Conservation (phyloP, 1,140 invertebrate genomes). For the Aphelenchoides besseyi region DNA sequence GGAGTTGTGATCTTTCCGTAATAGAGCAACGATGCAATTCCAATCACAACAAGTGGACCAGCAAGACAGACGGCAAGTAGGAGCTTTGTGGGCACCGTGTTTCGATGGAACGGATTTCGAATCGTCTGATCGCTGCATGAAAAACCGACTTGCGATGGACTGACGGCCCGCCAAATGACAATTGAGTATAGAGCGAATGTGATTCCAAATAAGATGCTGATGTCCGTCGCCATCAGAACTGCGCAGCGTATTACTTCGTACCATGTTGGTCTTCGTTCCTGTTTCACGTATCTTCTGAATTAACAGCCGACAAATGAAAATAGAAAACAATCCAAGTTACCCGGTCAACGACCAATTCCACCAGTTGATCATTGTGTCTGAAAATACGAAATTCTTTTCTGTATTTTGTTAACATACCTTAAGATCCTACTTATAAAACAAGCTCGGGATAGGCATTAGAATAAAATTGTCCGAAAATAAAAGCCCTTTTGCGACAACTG, state of each 20-base stretch:
- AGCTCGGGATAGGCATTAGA: too few species aligned
- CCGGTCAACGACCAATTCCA: neutral
- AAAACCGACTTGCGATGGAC: slow-evolving; percentile 21
- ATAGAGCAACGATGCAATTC: neutral
- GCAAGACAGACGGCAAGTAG: neutral
- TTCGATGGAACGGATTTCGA: slow-evolving; percentile 24
- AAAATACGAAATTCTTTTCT: too few species aligned
- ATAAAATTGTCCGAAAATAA: too few species aligned
- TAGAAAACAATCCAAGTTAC: neutral
- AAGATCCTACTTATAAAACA: too few species aligned
- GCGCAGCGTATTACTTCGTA: neutral
- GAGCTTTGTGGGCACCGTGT: slow-evolving; percentile 32
- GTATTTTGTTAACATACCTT: too few species aligned
- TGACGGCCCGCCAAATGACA: slow-evolving; percentile 10
- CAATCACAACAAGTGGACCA: slow-evolving; percentile 3
- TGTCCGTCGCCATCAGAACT: neutral
- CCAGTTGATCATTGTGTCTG: neutral
- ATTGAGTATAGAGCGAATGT: slow-evolving; percentile 15
- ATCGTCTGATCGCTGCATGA: slow-evolving; percentile 34
- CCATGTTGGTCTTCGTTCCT: slow-evolving; percentile 1
- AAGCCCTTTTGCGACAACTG: too few species aligned
- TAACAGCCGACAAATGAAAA: neutral
- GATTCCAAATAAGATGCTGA: neutral
- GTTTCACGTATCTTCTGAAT: neutral
- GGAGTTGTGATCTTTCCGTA: neutral